These are phyloP conservation scores for Malacoctenus gilli DNA, from an alignment of 2,797 vertebrate species.

Conservation along the genomic window DNA sequence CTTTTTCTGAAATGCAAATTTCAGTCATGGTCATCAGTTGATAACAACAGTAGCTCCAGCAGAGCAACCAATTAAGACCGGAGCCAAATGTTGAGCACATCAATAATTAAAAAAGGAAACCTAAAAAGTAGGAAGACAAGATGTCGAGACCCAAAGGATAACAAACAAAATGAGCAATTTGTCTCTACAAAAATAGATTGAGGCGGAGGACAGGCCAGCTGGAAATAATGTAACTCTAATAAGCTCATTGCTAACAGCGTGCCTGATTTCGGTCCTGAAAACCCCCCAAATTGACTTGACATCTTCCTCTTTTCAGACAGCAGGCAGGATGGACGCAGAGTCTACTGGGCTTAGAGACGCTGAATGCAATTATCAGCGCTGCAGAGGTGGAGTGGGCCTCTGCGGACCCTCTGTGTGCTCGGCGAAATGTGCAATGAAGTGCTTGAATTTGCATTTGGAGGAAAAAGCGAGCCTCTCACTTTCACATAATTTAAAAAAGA, in stretches of 20 bases:
- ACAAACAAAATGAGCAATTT: background rate
- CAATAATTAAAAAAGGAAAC: background rate
- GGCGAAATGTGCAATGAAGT: conserved; percentile 9
- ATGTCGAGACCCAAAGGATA: background rate
- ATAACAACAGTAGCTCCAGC: background rate
- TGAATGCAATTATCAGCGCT: conserved; percentile 11
- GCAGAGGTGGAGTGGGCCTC: conserved; percentile 21
- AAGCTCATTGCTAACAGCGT: conserved; percentile 1
- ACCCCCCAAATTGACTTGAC: background rate
- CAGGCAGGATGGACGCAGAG: background rate
- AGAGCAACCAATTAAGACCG: background rate
- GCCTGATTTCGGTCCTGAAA: background rate
- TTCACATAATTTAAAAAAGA: conserved; percentile 12
- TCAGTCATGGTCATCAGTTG: background rate
- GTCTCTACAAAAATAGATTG: background rate
- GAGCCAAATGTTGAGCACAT: background rate
- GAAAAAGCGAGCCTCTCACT: conserved; percentile 23
- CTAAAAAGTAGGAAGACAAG: background rate
- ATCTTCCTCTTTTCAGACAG: conserved; percentile 1
- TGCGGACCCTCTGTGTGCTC: conserved; percentile 4
- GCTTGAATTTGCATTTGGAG: conserved; percentile 24
- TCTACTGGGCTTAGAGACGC: conserved; percentile 1
- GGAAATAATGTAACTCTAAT: background rate
- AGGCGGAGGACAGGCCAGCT: background rate
- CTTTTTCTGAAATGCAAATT: conserved; percentile 1